A percentile compares a stretch with the other conserved stretches of the same genome.
Conservation (phyloP, 92 coral and sea anemone genomes). For the Pocillopora meandrina region DNA sequence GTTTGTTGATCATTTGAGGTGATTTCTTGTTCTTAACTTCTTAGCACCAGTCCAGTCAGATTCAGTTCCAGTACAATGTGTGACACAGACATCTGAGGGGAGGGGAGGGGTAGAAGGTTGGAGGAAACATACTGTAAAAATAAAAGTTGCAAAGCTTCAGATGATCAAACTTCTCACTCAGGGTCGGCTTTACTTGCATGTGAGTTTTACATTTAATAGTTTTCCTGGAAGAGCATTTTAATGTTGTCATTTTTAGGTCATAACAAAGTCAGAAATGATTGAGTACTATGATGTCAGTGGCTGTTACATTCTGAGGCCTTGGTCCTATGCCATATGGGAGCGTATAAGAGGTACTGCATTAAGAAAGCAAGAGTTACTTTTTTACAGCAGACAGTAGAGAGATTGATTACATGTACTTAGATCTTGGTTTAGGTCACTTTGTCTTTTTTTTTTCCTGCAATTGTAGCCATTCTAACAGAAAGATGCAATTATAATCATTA, state of each 20-base stretch:
- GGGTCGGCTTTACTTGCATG: too few relatives aligned
- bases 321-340: conserved; percentile 99
- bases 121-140: too few relatives aligned
- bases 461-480: neutral
- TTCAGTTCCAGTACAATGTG: too few relatives aligned
- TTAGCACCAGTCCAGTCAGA: too few relatives aligned
- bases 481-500: neutral
- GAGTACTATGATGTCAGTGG: conserved; percentile 99
- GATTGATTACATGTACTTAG: too few relatives aligned
- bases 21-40: too few relatives aligned
- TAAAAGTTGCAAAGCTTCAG: too few relatives aligned
- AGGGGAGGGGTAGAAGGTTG: too few relatives aligned
- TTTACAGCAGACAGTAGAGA: neutral
- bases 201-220: neutral
- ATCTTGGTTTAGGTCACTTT: neutral
- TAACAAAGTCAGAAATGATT: conserved; percentile 92
- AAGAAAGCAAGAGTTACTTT: neutral
- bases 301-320: conserved; percentile 89
- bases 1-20: too few relatives aligned
- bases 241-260: conserved; percentile 44
- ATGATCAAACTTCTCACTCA: too few relatives aligned
- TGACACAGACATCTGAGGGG: too few relatives aligned
- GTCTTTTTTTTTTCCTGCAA: neutral
- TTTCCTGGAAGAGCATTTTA: neutral
- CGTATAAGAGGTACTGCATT: conserved; percentile 71